phyloP scores from a whole-genome alignment of 2,888 invertebrate species.

The Cephus pygmeus region DNA sequence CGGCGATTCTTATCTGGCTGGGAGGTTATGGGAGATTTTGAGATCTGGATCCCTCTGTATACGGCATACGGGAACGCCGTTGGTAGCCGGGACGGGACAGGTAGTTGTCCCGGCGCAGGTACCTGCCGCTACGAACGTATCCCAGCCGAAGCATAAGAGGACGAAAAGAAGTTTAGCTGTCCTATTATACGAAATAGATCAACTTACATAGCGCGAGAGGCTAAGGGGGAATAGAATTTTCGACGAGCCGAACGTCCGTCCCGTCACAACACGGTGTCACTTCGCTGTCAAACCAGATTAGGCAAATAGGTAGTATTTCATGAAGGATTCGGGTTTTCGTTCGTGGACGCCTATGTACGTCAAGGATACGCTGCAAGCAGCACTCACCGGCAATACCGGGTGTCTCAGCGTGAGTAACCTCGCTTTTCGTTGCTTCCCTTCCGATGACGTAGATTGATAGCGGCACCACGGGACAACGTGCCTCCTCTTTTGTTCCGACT shows the following conservation, averaged over 20 bases:
- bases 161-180: constrained; percentile 13
- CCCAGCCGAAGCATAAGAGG: neutral
- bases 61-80: neutral
- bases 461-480: neutral
- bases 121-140: constrained; percentile 19
- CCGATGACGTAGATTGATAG: neutral
- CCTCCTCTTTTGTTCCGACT: neutral
- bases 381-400: neutral
- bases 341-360: constrained; percentile 19
- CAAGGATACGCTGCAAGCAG: neutral
- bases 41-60: constrained; percentile 1
- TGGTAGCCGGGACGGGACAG: constrained; percentile 31
- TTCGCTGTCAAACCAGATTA: constrained; percentile 61
- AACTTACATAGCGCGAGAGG: constrained; percentile 43
- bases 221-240: constrained; percentile 37
- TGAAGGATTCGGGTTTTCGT: constrained; percentile 37
- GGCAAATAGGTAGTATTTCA: constrained; percentile 40
- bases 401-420: neutral
- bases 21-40: constrained; percentile 7
- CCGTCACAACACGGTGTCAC: constrained; percentile 58
- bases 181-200: constrained; percentile 57
- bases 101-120: constrained; percentile 34
- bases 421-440: neutral
- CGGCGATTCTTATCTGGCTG: constrained; percentile 39
- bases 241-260: constrained; percentile 32